Base-by-base conservation (phyloP, 2,797 vertebrate species). In the Halcyon leucocephala region DNA sequence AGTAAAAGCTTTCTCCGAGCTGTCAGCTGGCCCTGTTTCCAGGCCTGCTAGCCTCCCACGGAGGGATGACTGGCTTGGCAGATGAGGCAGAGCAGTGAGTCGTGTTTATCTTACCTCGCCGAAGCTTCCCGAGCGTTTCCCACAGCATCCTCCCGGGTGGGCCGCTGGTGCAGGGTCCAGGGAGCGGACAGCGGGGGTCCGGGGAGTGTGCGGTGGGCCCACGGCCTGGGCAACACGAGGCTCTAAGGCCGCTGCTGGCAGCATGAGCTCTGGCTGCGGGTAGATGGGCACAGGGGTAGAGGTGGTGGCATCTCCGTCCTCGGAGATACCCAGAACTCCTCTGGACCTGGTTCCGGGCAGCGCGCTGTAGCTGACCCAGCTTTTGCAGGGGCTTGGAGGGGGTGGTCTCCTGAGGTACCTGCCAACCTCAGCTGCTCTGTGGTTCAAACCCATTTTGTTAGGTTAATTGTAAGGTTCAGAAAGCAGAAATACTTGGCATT, bases 151-250 rank as follows among this genome's bases (percentile, higher is more conserved):
- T 18, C 41, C 41, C 41, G 17, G 16, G 17, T 7, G 41, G 41
- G 41, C 41, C 7, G 16, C 41, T 42, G 41, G 41, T 17, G 41
- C 41, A 4, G 7, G 41, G 41, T 42, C 41, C 8, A 14, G 41
- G 41, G 41, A 42, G 41, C 16, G 16, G 7, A 11, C 37, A 10
- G 37, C 41, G 16, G 6, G 41, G 41, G 41, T 42, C 41, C 8
- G 41, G 41, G 41, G 16, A 41, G 41, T 15, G 15, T 15, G 41
- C 41, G 16, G 37, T 1, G 9, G 31, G 11, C 16, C 51, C 41
- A 64, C 39, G 41, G 9, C 48, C 28, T 11, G 7, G 0, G 0
- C 54, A 29, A 13, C 14, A 12, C 21, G 1, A 6, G 35, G 35
- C 52, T 58, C 37, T 39, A 39, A 39, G 37, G 44, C 44, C 10